Evolutionary conservation across 2,797 vertebrate genomes (phyloP).

Genomic region (Sebastolobus alascanus): DNA sequence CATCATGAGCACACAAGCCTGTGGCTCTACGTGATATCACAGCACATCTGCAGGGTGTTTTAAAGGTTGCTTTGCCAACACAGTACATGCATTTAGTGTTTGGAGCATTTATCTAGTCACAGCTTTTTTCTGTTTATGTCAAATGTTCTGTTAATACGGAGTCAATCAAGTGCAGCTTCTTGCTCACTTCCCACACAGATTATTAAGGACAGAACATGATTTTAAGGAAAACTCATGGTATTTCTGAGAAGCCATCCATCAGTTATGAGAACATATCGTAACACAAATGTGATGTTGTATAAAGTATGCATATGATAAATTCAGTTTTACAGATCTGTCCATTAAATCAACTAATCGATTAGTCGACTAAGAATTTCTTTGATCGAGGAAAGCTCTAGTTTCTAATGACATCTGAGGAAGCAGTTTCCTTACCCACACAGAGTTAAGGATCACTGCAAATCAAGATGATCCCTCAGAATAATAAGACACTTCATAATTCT

Average conservation of each 20-base stretch:
- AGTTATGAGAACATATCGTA: too few species aligned
- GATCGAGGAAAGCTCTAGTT: too few species aligned
- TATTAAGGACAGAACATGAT: neutral
- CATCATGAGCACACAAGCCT: conserved; percentile 34
- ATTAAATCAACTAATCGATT: too few species aligned
- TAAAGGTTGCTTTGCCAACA: conserved; percentile 6
- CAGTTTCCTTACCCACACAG: neutral
- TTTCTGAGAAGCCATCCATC: neutral
- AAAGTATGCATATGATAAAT: too few species aligned
- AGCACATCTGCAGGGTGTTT: conserved; percentile 30
- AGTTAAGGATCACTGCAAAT: neutral
- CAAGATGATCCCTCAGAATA: neutral
- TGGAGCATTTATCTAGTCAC: neutral
- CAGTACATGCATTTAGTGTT: neutral
- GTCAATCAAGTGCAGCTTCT: neutral
- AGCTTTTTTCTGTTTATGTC: neutral
- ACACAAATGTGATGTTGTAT: too few species aligned
- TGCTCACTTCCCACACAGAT: neutral
- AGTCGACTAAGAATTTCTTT: too few species aligned
- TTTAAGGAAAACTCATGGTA: neutral
- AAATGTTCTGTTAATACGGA: neutral
- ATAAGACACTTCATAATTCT: neutral
- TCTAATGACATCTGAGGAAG: neutral
- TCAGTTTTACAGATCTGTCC: too few species aligned
- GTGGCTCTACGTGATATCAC: conserved; percentile 19